Percentiles rank a stretch among this genome's conserved stretches.
Evolutionary conservation across 2,113 vertebrate species (phyloP).

Genomic region (Grammomys surdaster): DNA sequence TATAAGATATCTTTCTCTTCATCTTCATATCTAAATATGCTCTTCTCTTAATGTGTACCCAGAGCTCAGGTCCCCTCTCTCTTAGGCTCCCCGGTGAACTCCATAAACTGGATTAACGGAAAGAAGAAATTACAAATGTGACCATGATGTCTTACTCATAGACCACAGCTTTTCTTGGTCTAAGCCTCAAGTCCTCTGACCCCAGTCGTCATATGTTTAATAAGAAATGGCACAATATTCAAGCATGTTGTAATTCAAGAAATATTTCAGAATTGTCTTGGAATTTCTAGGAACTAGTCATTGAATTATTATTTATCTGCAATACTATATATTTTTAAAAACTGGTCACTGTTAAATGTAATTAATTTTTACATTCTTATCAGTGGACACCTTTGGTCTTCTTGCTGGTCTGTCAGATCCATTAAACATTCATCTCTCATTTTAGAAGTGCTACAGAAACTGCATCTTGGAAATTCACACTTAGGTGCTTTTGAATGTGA

Average conservation of each 20-base stretch:
- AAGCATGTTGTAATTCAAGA: slow-evolving; percentile 4
- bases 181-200: not conserved
- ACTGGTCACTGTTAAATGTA: not conserved
- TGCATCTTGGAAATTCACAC: slow-evolving; percentile 56
- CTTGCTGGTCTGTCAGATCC: slow-evolving; percentile 22
- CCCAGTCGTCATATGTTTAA: not conserved
- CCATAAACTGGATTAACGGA: not conserved
- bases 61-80: not conserved
- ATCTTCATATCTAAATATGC: not conserved
- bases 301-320: slow-evolving; percentile 32
- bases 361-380: slow-evolving; percentile 62
- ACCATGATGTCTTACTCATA: not conserved
- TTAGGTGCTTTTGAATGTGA: slow-evolving; percentile 66
- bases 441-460: slow-evolving; percentile 53
- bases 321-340: slow-evolving; percentile 38
- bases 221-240: slow-evolving; percentile 12
- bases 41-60: not conserved
- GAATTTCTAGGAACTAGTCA: not conserved
- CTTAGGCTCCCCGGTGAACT: not conserved
- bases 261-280: slow-evolving; percentile 21
- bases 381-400: slow-evolving; percentile 39
- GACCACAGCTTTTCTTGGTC: not conserved
- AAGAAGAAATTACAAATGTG: slow-evolving; percentile 14
- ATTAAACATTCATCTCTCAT: slow-evolving; percentile 46
- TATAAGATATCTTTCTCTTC: not conserved